phyloP scores from a whole-genome alignment of 2,888 invertebrate species.

The Morinoia aosen region DNA sequence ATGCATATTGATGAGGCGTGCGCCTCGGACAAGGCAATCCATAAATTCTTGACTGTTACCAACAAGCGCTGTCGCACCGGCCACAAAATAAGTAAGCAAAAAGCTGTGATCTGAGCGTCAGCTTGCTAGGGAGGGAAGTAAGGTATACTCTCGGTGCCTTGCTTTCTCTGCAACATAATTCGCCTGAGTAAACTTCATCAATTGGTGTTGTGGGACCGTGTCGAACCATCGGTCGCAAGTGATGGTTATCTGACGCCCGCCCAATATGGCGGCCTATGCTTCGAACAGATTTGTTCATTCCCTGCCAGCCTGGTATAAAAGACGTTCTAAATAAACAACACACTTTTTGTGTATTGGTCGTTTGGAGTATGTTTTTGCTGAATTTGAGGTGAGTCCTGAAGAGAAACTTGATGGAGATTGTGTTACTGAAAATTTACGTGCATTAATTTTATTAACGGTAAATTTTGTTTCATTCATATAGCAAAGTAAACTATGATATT shows the following conservation, averaged over 20 bases:
- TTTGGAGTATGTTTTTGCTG: not conserved
- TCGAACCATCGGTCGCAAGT: slow-evolving; percentile 44
- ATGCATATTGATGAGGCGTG: slow-evolving; percentile 42
- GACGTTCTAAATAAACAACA: not conserved
- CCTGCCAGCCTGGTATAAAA: slow-evolving; percentile 1
- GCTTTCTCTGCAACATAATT: slow-evolving; percentile 51
- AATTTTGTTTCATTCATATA: too few species aligned
- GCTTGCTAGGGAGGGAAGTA: not conserved
- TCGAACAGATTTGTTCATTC: slow-evolving; percentile 15
- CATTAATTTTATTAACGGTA: not conserved
- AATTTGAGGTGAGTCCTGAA: not conserved
- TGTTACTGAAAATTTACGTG: not conserved
- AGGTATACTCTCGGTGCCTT: slow-evolving; percentile 29
- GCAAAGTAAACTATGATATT: too few species aligned
- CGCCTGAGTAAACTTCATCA: slow-evolving; percentile 24
- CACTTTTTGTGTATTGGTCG: not conserved
- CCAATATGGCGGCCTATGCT: slow-evolving; percentile 49
- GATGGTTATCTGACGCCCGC: slow-evolving; percentile 43
- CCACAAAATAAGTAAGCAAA: slow-evolving; percentile 34
- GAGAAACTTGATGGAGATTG: not conserved
- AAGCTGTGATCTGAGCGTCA: slow-evolving; percentile 11
- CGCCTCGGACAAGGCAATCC: slow-evolving; percentile 32
- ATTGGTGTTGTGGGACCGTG: slow-evolving; percentile 31
- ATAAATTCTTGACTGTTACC: slow-evolving; percentile 49
- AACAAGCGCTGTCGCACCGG: slow-evolving; percentile 22